Base-by-base conservation (phyloP, 1,140 invertebrate species). In the Brachionus koreanus region DNA sequence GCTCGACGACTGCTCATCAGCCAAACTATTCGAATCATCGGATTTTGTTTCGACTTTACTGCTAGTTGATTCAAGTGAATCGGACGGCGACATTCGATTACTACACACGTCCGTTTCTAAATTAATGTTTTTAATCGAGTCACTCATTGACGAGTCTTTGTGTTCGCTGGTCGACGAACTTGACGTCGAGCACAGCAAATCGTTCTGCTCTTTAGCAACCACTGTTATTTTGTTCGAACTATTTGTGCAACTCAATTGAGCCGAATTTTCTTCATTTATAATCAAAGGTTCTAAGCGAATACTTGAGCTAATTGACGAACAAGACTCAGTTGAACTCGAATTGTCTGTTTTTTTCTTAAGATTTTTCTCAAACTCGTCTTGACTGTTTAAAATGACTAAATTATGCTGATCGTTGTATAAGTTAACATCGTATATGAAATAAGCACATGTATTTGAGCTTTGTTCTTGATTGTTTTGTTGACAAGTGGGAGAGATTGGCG, bases 331-430 rank as follows among this genome's bases (percentile, higher is more conserved):
- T 19, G 69, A 74, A 74, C 67, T 39, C 39, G 67, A 72, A 39
- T 72, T 74, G 25, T 74, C 42, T 25, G 43, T 13, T 74, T 74
- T 74, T 43, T 74, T 74, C 19, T 74, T 74, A 12, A 74, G 23
- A 46, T 74, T 74, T 29, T 46, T 74, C 12, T 74, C 43, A 12
- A 46, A 46, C 39, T 46, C 42, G 43, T 74, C 42, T 46, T 49
- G 69, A 37, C 33, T 39, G n/a, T 69, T 69, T 39, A 69, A 39
- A 69, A 69, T 69, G 9, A 69, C 35, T 23, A 69, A 69, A 69
- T 69, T 69, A 69, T 69, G 65, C 37, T 69, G 65, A 46, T 74
- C 42, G n/a, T 74, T 74, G 42, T 74, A 74, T 25, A 74, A 74
- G 43, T 74, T 74, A 13, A 74, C 69, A 74, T 74, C 39, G n/a